Conservation (phyloP, 1,140 invertebrate genomes). For the Drosophila truncata region DNA sequence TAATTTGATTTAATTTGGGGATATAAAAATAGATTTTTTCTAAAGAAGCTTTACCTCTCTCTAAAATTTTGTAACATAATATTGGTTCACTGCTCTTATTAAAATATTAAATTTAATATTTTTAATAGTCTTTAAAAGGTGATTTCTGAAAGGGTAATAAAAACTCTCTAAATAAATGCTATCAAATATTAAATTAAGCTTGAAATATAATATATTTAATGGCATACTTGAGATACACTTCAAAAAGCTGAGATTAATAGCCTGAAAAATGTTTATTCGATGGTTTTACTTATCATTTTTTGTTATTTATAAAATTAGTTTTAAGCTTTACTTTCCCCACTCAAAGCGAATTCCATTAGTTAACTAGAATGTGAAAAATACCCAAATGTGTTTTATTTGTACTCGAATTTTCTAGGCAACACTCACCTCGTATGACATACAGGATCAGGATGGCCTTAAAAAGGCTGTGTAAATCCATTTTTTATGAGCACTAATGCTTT, state of each 20-base stretch:
- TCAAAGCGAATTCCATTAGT: background rate
- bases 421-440: conserved; percentile 84
- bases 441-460: conserved; percentile 85
- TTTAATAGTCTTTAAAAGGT: background rate
- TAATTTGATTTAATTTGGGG: background rate
- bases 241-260: no score
- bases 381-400: background rate
- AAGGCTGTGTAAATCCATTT: conserved; percentile 85
- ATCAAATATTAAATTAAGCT: no score
- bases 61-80: background rate
- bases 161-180: no score
- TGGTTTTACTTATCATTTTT: no score
- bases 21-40: background rate
- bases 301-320: no score
- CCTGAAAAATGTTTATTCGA: no score
- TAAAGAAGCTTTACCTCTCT: no score
- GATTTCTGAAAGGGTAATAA: no score
- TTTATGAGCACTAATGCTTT: conserved; percentile 84
- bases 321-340: background rate
- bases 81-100: background rate
- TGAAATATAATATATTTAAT: no score
- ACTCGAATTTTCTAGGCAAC: background rate
- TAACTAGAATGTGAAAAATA: background rate
- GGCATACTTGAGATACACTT: no score
- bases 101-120: background rate